Percentiles rank a stretch among this genome's conserved stretches.
Evolutionary conservation across 2,888 invertebrate species (phyloP).

Genomic region (Nomada flava): DNA sequence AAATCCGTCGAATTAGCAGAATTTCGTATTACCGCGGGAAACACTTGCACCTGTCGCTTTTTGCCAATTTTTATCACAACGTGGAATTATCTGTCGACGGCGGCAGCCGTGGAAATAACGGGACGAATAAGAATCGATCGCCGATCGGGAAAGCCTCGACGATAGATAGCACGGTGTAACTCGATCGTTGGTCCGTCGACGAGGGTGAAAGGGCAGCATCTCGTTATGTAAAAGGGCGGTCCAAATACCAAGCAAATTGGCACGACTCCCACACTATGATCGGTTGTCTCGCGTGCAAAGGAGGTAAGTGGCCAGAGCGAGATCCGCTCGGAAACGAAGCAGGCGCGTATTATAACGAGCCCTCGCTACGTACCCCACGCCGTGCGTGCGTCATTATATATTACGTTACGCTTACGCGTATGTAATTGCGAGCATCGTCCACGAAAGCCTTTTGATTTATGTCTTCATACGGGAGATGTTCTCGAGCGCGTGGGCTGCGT

Average conservation of each 20-base stretch:
- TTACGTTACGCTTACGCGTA: conserved; percentile 81
- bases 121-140: not conserved
- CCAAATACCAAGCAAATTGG: conserved; percentile 82
- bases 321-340: conserved; percentile 66
- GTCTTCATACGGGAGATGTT: conserved; percentile 80
- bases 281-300: conserved; percentile 64
- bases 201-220: conserved; percentile 68
- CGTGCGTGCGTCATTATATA: conserved; percentile 78
- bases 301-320: conserved; percentile 52
- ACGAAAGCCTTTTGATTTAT: conserved; percentile 82
- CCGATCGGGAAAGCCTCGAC: conserved; percentile 18
- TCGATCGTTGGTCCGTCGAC: conserved; percentile 44
- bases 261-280: conserved; percentile 80
- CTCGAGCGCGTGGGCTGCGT: conserved; percentile 76
- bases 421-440: conserved; percentile 83
- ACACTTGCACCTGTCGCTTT: not conserved
- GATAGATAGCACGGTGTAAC: conserved; percentile 31
- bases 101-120: conserved; percentile 8
- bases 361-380: conserved; percentile 69
- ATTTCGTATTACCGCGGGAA: no score
- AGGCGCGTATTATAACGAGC: conserved; percentile 78
- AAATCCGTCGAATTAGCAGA: no score
- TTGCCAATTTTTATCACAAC: no score
- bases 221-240: conserved; percentile 75
- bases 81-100: no score